Percentiles rank a stretch among this genome's conserved stretches.
Conservation (phyloP, 92 coral and sea anemone species). For the Porites evermanni region DNA sequence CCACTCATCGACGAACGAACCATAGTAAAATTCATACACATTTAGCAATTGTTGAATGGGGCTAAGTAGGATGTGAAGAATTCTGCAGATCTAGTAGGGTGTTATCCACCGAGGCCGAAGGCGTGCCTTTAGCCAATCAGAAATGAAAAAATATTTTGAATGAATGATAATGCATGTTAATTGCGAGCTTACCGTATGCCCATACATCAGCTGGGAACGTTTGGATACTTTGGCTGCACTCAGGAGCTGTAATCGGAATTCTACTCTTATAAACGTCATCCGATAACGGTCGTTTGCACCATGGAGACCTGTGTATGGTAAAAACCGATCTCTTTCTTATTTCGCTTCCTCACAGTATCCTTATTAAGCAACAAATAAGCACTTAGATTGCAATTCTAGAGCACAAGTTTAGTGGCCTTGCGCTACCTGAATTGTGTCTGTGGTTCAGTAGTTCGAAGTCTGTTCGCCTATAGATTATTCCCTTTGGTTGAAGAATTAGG, state of each 20-base stretch:
- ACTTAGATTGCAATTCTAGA: neutral
- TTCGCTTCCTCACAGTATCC: neutral
- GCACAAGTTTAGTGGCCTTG: too few species aligned
- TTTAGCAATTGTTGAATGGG: too few species aligned
- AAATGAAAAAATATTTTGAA: too few species aligned
- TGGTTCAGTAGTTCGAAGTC: too few species aligned
- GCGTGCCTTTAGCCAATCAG: too few species aligned
- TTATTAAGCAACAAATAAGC: neutral
- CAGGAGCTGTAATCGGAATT: constrained; percentile 71
- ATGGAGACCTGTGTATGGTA: constrained; percentile 55
- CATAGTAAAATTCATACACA: neutral
- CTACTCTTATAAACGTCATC: constrained; percentile 55
- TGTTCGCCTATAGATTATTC: too few species aligned
- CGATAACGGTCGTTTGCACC: constrained; percentile 63
- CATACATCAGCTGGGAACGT: constrained; percentile 62
- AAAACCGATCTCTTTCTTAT: neutral
- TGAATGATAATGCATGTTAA: too few species aligned
- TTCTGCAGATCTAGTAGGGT: too few species aligned
- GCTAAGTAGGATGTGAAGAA: too few species aligned
- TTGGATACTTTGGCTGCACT: neutral
- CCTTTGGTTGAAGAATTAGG: too few species aligned
- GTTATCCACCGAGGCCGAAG: too few species aligned
- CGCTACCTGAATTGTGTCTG: too few species aligned
- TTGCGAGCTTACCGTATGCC: constrained; percentile 65
- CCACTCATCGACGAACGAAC: neutral